phyloP scores from a whole-genome alignment of 2,113 vertebrate genomes.

The Sarotherodon lohbergeri region DNA sequence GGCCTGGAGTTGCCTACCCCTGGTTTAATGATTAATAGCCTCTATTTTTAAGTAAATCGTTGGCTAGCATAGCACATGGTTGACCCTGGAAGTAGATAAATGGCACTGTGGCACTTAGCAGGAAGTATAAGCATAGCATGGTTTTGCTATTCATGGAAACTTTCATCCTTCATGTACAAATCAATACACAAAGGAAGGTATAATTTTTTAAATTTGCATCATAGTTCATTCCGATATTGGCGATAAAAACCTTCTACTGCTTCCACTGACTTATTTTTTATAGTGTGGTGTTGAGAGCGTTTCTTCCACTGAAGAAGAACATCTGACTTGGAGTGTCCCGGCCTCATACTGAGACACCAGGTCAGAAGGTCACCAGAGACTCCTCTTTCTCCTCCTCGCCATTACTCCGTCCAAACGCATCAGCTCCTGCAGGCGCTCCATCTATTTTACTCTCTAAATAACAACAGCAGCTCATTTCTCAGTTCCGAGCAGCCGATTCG shows the following conservation, averaged over 20 bases:
- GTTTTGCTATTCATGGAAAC: not conserved
- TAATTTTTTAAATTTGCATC: not conserved
- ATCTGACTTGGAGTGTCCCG: not conserved
- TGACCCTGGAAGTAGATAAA: not conserved
- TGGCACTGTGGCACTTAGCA: not conserved
- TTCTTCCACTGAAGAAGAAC: not conserved
- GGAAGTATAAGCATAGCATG: not conserved
- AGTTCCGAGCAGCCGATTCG: slow-evolving; percentile 19
- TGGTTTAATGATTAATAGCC: not conserved
- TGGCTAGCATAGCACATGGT: not conserved
- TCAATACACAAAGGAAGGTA: not conserved
- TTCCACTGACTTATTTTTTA: not conserved
- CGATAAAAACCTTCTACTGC: not conserved
- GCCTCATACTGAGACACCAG: not conserved
- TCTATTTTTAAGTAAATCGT: not conserved
- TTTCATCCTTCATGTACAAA: not conserved
- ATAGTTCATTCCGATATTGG: not conserved
- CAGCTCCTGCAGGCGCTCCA: slow-evolving; percentile 19
- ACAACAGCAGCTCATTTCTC: slow-evolving; percentile 27
- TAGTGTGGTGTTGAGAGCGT: not conserved
- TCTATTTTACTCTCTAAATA: not conserved
- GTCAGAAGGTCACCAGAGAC: not conserved
- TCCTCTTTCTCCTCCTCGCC: not conserved
- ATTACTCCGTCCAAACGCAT: not conserved
- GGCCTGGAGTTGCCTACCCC: too few relatives aligned